Conservation (phyloP, 2,113 vertebrate species). For the Heterotilapia buettikoferi region DNA sequence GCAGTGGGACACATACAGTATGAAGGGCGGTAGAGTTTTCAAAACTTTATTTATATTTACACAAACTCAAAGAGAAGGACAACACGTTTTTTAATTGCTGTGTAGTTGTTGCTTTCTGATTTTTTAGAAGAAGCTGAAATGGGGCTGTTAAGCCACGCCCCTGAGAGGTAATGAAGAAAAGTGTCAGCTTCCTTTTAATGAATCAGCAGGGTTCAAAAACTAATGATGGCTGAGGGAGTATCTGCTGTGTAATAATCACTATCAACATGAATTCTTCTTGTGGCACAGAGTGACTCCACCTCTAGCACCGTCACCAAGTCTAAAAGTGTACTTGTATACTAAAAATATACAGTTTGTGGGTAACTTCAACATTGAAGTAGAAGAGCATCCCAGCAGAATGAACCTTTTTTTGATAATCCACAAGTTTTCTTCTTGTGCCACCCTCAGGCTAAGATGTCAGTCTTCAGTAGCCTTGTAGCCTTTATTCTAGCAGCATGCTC, state of each 20-base stretch:
- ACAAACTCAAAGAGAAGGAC: not conserved
- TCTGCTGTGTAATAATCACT: not conserved
- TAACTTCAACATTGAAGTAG: not conserved
- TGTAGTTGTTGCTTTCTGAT: not conserved
- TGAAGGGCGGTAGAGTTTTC: accelerated
- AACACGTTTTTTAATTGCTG: not conserved
- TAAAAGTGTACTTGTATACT: not conserved
- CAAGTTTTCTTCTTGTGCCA: not conserved
- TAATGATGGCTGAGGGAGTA: not conserved
- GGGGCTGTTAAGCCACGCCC: not conserved
- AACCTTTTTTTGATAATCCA: not conserved
- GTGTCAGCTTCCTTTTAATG: not conserved
- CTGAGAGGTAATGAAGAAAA: not conserved
- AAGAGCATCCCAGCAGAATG: not conserved
- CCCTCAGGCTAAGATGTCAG: not conserved
- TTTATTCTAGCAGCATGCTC: not conserved
- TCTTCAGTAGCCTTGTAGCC: not conserved
- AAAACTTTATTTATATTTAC: not conserved
- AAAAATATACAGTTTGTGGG: not conserved
- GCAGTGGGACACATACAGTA: not conserved
- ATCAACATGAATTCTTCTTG: not conserved
- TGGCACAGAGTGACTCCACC: not conserved
- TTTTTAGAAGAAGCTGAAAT: not conserved
- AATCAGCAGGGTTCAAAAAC: not conserved
- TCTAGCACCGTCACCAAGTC: not conserved